These are phyloP conservation scores for Drosophila macrospina DNA, from an alignment of 2,888 invertebrate genomes.

Conservation along the genomic window DNA sequence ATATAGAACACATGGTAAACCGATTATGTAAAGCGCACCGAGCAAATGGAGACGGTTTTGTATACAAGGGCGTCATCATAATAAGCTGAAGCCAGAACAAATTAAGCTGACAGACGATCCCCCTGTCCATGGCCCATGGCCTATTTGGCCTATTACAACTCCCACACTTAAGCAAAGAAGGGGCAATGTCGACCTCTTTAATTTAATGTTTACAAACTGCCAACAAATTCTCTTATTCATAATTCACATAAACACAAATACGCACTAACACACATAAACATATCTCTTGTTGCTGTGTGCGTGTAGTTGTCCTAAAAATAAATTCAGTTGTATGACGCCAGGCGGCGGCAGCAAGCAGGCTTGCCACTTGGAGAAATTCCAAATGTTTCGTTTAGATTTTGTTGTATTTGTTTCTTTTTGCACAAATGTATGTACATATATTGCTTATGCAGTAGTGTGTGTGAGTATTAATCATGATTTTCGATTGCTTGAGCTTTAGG, in stretches of 20 bases:
- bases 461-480: constrained; percentile 46
- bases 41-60: constrained; percentile 19
- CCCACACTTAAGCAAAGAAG: constrained; percentile 23
- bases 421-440: constrained; percentile 43
- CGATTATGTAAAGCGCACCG: constrained; percentile 69
- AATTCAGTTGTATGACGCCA: constrained; percentile 74
- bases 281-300: constrained; percentile 49
- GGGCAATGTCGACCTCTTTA: constrained; percentile 49
- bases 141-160: constrained; percentile 52
- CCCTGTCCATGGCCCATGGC: constrained; percentile 46
- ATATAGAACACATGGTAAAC: constrained; percentile 62
- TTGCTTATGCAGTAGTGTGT: constrained; percentile 23
- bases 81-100: constrained; percentile 46
- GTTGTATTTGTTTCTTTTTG: constrained; percentile 39
- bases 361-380: constrained; percentile 74
- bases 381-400: constrained; percentile 53
- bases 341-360: constrained; percentile 44
- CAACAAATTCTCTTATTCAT: constrained; percentile 61
- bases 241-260: constrained; percentile 48
- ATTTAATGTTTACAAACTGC: constrained; percentile 63
- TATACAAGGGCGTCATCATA: constrained; percentile 30
- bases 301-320: constrained; percentile 75
- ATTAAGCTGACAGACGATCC: constrained; percentile 57
- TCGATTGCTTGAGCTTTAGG: constrained; percentile 40
- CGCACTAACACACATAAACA: constrained; percentile 23